phyloP scores from a whole-genome alignment of 1,140 invertebrate genomes.

The Gonatopus flavifemur region DNA sequence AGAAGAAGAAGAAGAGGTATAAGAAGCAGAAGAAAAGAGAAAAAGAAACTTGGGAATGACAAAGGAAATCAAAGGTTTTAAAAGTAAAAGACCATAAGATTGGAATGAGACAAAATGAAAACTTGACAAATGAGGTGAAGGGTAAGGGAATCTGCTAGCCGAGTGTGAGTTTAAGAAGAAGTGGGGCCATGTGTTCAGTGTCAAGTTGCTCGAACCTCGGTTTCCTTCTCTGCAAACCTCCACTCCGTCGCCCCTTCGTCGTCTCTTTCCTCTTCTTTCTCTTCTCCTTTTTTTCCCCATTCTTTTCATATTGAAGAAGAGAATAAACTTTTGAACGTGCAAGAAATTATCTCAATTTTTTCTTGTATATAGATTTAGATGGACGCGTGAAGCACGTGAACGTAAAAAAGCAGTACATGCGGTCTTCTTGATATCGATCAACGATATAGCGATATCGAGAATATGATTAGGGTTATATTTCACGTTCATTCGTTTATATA shows the following conservation, averaged over 20 bases:
- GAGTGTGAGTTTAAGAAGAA: constrained; percentile 47
- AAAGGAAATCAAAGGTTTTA: not conserved
- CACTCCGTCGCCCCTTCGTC: constrained; percentile 12
- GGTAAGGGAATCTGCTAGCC: constrained; percentile 33
- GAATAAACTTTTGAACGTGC: too few species aligned
- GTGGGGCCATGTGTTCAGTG: constrained; percentile 52
- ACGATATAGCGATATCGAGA: too few species aligned
- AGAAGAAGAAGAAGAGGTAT: constrained; percentile 10
- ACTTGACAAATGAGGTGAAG: constrained; percentile 15
- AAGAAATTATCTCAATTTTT: too few species aligned
- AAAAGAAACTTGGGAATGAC: constrained; percentile 13
- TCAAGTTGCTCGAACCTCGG: constrained; percentile 47
- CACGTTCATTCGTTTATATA: too few species aligned
- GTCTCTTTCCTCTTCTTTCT: too few species aligned
- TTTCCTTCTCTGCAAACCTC: constrained; percentile 21
- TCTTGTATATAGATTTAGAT: too few species aligned
- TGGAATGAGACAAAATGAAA: constrained; percentile 1
- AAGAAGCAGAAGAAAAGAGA: constrained; percentile 8
- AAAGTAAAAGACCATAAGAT: not conserved
- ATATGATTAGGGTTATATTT: too few species aligned
- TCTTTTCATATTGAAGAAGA: too few species aligned
- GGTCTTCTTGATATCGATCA: too few species aligned
- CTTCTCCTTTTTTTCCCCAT: too few species aligned
- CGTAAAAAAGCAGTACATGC: too few species aligned
- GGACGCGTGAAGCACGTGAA: too few species aligned